Evolutionary conservation across 2,797 vertebrate genomes (phyloP), one percentile per base, ranked within the genome.

Genomic region (Iguana delicatissima): DNA sequence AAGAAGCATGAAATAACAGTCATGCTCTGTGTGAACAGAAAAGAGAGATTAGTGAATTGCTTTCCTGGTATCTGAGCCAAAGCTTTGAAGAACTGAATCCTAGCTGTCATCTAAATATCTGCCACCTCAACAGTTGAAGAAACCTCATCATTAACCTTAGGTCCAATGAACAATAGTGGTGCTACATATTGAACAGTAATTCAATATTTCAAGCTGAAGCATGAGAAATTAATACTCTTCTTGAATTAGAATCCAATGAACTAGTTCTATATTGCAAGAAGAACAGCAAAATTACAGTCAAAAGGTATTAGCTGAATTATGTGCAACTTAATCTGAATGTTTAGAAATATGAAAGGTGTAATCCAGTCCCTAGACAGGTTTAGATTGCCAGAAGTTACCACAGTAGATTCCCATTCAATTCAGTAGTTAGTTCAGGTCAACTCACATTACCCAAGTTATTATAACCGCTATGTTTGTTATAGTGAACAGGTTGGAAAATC

Each of bases 401-500:
- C n/a, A 64, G 14, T n/a, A 59, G 80, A 50, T 86, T 82, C 38
- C 22, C 16, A 0, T 82, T 82, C n/a, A 79, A 38, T 79, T 89
- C 26, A 79, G n/a, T 50, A 67, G n/a, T 9, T 67, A 52, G 73
- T 38, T 79, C 24, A 89, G 24, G n/a, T 67, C 16, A 85, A 38
- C 52, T 35, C n/a, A 69, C 35, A 85, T 89, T 89, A 85, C 35
- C 69, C 24, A 46, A 55, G 8, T 55, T 80, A 85, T 38, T 1
- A 52, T 32, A 69, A 80, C 16, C 62, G 18, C n/a, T 90, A 62
- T 10, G 10, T 50, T 83, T 57, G 24, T 83, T 76, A 76, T 10
- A 50, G 24, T 55, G n/a, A 90, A 77, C 57, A 64, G 6, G 72
- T 87, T 83, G 67, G 6, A 64, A 87, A 87, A 32, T 86, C 22